phyloP scores from a whole-genome alignment of 2,888 invertebrate genomes.

The Tuta absoluta region DNA sequence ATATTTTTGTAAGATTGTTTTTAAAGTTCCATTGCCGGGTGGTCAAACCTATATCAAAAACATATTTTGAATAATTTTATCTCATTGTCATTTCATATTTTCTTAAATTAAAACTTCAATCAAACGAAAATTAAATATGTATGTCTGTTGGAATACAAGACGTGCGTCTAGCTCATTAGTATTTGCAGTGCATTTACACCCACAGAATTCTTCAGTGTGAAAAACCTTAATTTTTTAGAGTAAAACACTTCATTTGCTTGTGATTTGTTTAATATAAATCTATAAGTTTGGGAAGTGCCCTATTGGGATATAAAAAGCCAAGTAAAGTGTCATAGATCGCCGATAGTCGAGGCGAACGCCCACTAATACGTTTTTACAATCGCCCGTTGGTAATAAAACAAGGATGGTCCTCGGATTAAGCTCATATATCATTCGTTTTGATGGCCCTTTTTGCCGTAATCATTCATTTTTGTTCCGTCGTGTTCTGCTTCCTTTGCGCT shows the following conservation, averaged over 20 bases:
- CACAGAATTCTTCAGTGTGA: background rate
- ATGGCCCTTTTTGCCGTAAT: constrained; percentile 81
- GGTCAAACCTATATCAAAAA: too few species aligned
- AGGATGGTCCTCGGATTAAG: constrained; percentile 77
- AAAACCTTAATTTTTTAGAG: background rate
- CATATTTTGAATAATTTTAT: too few species aligned
- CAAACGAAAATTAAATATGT: too few species aligned
- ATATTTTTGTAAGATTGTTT: too few species aligned
- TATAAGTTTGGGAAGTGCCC: constrained; percentile 66
- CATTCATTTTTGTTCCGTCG: constrained; percentile 80
- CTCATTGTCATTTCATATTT: too few species aligned
- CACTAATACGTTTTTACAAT: constrained; percentile 81
- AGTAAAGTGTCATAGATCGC: constrained; percentile 70
- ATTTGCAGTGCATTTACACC: too few species aligned
- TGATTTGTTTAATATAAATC: constrained; percentile 57
- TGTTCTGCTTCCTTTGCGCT: constrained; percentile 76
- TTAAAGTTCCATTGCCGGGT: too few species aligned
- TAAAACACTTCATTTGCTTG: constrained; percentile 24
- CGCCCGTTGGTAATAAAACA: constrained; percentile 78
- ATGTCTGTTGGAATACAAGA: too few species aligned
- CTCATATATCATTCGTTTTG: constrained; percentile 81
- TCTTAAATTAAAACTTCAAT: too few species aligned
- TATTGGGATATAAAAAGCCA: constrained; percentile 66
- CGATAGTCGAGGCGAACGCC: constrained; percentile 49
- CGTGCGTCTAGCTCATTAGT: too few species aligned